These are phyloP conservation scores for Drosophila robusta DNA, from an alignment of 2,888 invertebrate genomes.

Conservation along the genomic window DNA sequence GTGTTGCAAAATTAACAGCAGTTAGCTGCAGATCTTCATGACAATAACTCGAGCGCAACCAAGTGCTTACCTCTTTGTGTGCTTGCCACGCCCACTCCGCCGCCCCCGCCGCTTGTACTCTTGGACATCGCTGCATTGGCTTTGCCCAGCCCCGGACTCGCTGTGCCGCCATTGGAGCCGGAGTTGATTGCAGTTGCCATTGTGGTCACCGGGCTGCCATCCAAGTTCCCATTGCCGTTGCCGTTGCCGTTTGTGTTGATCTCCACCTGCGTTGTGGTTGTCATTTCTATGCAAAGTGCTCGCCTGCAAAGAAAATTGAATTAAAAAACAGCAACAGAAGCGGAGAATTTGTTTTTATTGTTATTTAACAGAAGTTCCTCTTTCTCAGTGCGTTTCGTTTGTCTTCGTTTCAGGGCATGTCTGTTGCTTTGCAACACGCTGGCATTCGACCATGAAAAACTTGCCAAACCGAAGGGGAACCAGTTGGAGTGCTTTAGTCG, in stretches of 20 bases:
- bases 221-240: constrained; percentile 29
- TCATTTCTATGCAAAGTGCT: constrained; percentile 58
- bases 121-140: constrained; percentile 26
- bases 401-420: constrained; percentile 35
- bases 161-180: constrained; percentile 18
- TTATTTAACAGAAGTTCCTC: constrained; percentile 43
- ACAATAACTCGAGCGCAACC: constrained; percentile 20
- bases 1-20: constrained; percentile 46
- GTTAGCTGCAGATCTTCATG: constrained; percentile 33
- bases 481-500: neutral
- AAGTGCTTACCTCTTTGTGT: constrained; percentile 66
- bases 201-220: constrained; percentile 26
- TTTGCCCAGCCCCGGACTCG: constrained; percentile 22
- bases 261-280: constrained; percentile 70
- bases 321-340: constrained; percentile 19
- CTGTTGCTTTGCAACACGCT: constrained; percentile 21
- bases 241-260: constrained; percentile 48
- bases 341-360: constrained; percentile 36
- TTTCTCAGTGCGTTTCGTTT: constrained; percentile 15
- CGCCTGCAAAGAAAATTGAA: constrained; percentile 31
- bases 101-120: constrained; percentile 28
- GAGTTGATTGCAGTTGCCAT: constrained; percentile 24
- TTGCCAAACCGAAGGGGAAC: constrained; percentile 37
- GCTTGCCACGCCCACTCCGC: constrained; percentile 26
- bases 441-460: constrained; percentile 73